Evolutionary conservation across 1,140 invertebrate species (phyloP).

Genomic region (Gonioctena quinquepunctata): DNA sequence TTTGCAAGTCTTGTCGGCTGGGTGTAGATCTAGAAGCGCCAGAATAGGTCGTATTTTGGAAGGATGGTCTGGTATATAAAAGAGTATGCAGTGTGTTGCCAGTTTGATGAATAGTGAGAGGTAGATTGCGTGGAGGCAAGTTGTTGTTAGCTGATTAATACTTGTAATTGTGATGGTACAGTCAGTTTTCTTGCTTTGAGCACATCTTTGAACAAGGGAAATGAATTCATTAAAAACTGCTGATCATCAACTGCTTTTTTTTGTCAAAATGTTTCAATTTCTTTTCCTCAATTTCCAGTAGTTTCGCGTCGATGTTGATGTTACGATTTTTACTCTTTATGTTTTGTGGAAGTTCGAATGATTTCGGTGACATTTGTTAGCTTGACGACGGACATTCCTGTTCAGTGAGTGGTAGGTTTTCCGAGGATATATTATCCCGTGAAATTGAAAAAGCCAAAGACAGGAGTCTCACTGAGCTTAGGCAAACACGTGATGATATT

Average conservation of each 20-base stretch:
- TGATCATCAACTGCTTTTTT: not conserved
- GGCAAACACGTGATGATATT: too few species aligned
- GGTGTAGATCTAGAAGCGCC: too few species aligned
- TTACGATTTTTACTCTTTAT: not conserved
- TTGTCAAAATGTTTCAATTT: not conserved
- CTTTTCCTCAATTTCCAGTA: not conserved
- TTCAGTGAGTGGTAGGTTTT: not conserved
- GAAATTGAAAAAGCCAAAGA: too few species aligned
- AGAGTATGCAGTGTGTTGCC: too few species aligned
- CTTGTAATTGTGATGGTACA: constrained; percentile 5
- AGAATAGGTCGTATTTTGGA: too few species aligned
- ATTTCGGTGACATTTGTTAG: not conserved
- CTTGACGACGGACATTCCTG: not conserved
- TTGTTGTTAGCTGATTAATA: too few species aligned
- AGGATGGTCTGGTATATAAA: too few species aligned
- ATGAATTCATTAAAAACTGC: not conserved
- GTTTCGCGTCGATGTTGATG: not conserved
- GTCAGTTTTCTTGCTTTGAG: not conserved
- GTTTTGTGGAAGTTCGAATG: not conserved
- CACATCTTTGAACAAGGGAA: not conserved
- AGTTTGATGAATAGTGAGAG: too few species aligned
- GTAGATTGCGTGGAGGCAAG: too few species aligned
- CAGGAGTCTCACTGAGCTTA: too few species aligned
- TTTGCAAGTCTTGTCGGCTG: too few species aligned
- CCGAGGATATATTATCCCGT: not conserved